Evolutionary conservation across 2,888 invertebrate genomes (phyloP), one percentile per base, ranked within the genome.

Genomic region (Leucophenga maculata): DNA sequence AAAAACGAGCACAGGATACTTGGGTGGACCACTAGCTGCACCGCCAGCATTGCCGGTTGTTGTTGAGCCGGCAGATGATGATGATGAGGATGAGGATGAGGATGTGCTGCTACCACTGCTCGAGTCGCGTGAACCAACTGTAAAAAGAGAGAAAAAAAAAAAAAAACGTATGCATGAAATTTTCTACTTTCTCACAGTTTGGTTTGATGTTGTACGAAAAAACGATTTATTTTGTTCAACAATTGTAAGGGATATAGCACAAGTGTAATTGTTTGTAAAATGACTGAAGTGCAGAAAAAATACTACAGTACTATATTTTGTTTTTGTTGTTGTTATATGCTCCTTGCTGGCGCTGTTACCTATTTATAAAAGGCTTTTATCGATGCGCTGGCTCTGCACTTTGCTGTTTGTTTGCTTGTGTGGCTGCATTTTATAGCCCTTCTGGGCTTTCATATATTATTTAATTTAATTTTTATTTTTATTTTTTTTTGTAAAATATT

Each of bases 1-100:
- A 90, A 97, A 97, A 67, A 98, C 96, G 88, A 98, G 91, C 69
- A 98, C 97, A 20, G 97, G 97, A 87, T 94, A 94, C 85, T 93
- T 92, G 6, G 90, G 87, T 31, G 84, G 89, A 85, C 81, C 89
- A 82, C 80, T 74, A 1, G 71, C 75, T 71, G 64, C 74, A 54
- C 70, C 76, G 68, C 68, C 69, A 60, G 76, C 71, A 64, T 79
- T 75, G 60, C 76, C 74, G 4, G 67, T 74, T 55, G 75, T 67
- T 26, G 75, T 72, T 62, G 79, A 72, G 68, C 77, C 71, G 22
- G 75, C 65, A 31, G 78, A 75, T 70, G 77, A 74, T 64, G 77
- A 68, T 11, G 75, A 69, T 54, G 74, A 74, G 60, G 77, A 69
- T 62, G 69, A n/a, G n/a, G 75, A 69, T 54, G 74, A 74, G 60